phyloP scores from a whole-genome alignment of 2,888 invertebrate genomes.

The Agonopterix alstromeriana region DNA sequence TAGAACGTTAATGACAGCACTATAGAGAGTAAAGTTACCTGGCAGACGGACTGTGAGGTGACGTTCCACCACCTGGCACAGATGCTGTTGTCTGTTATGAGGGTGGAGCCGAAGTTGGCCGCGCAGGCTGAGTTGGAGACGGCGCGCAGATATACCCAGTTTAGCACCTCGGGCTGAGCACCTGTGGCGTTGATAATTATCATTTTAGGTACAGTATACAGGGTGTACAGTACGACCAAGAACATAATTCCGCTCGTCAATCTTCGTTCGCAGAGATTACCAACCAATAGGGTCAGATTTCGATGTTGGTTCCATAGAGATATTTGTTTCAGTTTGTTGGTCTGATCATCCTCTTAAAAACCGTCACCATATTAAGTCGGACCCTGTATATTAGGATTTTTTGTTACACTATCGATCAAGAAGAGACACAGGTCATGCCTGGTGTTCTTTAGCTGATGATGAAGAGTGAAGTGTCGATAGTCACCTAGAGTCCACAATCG shows the following conservation, averaged over 20 bases:
- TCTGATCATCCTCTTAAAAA: too few relatives aligned
- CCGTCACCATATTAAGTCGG: too few relatives aligned
- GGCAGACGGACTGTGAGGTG: conserved; percentile 62
- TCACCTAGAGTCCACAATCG: conserved; percentile 54
- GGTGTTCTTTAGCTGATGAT: too few relatives aligned
- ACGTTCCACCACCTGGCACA: conserved; percentile 58
- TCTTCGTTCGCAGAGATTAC: too few relatives aligned
- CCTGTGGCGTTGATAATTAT: conserved; percentile 15
- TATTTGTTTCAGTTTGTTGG: too few relatives aligned
- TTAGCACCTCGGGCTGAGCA: conserved; percentile 29
- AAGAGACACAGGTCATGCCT: not conserved
- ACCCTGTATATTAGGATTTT: too few relatives aligned
- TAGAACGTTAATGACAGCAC: too few relatives aligned
- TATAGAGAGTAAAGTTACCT: conserved; percentile 23
- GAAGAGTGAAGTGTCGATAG: not conserved
- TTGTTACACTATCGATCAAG: too few relatives aligned
- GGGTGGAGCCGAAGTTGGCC: conserved; percentile 23
- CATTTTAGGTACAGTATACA: not conserved
- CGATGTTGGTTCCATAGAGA: too few relatives aligned
- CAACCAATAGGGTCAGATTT: too few relatives aligned
- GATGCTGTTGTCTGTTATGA: conserved; percentile 40
- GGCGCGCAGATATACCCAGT: conserved; percentile 55
- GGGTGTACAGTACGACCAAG: too few relatives aligned
- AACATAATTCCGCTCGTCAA: too few relatives aligned
- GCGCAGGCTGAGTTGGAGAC: conserved; percentile 39